These are phyloP conservation scores for Pardosa pseudoannulata DNA, from an alignment of 2,888 invertebrate genomes.

Conservation along the genomic window DNA sequence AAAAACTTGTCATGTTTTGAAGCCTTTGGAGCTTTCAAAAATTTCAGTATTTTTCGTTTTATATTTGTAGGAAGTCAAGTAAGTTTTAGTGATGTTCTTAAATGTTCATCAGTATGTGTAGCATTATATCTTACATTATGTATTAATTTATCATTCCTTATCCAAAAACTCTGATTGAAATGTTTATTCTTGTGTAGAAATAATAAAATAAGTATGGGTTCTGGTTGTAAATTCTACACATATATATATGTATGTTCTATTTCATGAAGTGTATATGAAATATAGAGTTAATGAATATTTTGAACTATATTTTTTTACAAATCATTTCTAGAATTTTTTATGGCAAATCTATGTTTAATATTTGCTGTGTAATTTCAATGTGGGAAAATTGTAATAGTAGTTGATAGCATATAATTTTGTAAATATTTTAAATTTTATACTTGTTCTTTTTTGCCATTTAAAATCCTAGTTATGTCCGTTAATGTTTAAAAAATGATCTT, in stretches of 20 bases:
- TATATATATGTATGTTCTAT: not conserved
- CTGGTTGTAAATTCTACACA: not conserved
- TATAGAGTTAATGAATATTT: constrained; percentile 5
- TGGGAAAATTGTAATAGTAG: not conserved
- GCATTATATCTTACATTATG: not conserved
- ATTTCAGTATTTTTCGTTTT: not conserved
- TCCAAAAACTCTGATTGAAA: too few relatives aligned
- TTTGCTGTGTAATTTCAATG: not conserved
- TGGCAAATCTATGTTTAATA: not conserved
- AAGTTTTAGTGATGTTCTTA: not conserved
- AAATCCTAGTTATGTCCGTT: not conserved
- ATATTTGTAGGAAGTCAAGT: not conserved
- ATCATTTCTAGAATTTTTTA: constrained; percentile 15
- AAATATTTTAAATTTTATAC: constrained; percentile 13
- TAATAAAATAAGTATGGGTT: not conserved
- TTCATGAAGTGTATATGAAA: not conserved
- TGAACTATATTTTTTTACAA: constrained; percentile 9
- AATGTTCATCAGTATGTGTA: not conserved
- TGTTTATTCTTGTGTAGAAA: too few relatives aligned
- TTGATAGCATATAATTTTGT: not conserved
- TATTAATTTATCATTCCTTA: not conserved
- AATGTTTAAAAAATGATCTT: not conserved
- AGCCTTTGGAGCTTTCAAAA: not conserved
- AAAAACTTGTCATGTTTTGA: not conserved
- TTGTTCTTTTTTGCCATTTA: constrained; percentile 9